A percentile compares a stretch with the other conserved stretches of the same genome.
Evolutionary conservation across 2,888 invertebrate species (phyloP).

Genomic region (Amphipoea lucens): DNA sequence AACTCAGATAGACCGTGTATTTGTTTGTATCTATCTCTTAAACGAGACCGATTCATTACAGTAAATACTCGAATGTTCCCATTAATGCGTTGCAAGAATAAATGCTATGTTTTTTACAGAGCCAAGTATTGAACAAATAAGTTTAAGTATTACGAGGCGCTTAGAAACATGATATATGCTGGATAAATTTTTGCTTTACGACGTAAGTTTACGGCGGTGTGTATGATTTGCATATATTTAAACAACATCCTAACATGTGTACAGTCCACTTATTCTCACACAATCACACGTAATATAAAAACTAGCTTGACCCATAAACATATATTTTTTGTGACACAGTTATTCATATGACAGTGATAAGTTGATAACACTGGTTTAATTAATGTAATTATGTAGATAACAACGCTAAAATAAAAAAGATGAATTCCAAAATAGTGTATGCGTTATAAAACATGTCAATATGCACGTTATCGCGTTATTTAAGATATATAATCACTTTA

Average conservation of each 20-base stretch:
- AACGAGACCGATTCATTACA: conserved; percentile 22
- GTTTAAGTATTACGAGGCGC: conserved; percentile 10
- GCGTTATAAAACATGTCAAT: background rate
- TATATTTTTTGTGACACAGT: conserved; percentile 66
- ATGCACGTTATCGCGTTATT: conserved; percentile 2
- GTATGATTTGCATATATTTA: conserved; percentile 35
- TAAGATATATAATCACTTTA: conserved; percentile 13
- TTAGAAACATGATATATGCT: conserved; percentile 13
- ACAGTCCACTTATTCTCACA: conserved; percentile 15
- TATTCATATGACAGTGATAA: conserved; percentile 58
- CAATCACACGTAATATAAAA: conserved; percentile 42
- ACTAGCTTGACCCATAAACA: conserved; percentile 69
- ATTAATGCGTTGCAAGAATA: background rate
- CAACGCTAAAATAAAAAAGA: conserved; percentile 32
- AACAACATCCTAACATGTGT: conserved; percentile 19
- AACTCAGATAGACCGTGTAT: conserved; percentile 47
- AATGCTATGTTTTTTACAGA: conserved; percentile 10
- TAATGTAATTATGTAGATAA: conserved; percentile 55
- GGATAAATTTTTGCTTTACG: conserved; percentile 29
- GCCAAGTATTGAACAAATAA: conserved; percentile 6
- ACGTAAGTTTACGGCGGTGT: conserved; percentile 18
- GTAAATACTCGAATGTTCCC: background rate
- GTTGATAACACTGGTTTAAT: conserved; percentile 47
- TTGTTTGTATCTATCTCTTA: conserved; percentile 41
- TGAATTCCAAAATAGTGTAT: background rate